A percentile compares a stretch with the other conserved stretches of the same genome.
Evolutionary conservation across 2,113 vertebrate species (phyloP).

Genomic region (Cranoglanis bouderius): DNA sequence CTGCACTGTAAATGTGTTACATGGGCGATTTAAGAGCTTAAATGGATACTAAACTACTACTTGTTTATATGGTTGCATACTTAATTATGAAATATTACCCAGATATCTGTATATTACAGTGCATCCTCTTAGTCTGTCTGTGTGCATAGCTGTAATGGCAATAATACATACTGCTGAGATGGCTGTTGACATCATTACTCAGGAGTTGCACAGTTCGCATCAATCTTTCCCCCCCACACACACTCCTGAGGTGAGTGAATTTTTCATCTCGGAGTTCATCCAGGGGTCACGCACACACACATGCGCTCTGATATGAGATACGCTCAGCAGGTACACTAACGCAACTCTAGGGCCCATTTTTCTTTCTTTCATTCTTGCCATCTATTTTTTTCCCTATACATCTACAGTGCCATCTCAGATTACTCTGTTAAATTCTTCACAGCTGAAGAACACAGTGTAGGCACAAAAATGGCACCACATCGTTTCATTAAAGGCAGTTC

Average conservation of each 20-base stretch:
- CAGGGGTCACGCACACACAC: constrained; percentile 41
- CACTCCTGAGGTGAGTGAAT: constrained; percentile 47
- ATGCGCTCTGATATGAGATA: constrained; percentile 44
- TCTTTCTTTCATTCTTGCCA: constrained; percentile 35
- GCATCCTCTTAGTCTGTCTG: constrained; percentile 11
- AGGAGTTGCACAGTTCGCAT: constrained; percentile 47
- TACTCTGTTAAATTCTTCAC: constrained; percentile 43
- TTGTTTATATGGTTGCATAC: constrained; percentile 18
- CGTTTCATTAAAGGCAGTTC: constrained; percentile 13
- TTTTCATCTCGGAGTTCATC: constrained; percentile 56
- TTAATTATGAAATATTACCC: constrained; percentile 20
- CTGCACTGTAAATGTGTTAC: background rate
- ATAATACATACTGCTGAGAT: constrained; percentile 50
- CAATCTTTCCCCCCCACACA: constrained; percentile 39
- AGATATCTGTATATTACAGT: constrained; percentile 16
- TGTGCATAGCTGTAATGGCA: constrained; percentile 37
- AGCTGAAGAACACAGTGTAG: constrained; percentile 16
- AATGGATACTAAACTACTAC: constrained; percentile 16
- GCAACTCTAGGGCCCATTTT: constrained; percentile 37
- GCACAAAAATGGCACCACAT: constrained; percentile 1
- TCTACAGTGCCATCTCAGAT: constrained; percentile 49
- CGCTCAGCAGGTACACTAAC: constrained; percentile 46
- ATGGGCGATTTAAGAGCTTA: background rate
- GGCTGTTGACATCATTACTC: constrained; percentile 56
- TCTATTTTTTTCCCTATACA: constrained; percentile 22